Conservation (phyloP, 2,888 invertebrate species). For the Mylabris sibirica region DNA sequence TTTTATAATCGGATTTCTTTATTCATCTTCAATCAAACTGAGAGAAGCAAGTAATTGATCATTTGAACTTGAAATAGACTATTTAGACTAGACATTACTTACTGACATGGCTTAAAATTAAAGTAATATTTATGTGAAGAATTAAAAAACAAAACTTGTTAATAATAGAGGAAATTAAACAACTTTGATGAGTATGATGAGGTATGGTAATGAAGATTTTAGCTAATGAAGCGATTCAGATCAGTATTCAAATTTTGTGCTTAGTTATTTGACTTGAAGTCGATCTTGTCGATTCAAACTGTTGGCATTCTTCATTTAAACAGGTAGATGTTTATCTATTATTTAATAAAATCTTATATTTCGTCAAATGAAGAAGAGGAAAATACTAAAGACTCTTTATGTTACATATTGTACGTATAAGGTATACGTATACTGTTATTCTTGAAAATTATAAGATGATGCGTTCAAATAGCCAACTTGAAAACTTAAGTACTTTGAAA, state of each 20-base stretch:
- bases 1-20: not conserved
- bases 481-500: conserved; percentile 41
- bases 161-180: not conserved
- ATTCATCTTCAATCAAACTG: not conserved
- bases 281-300: not conserved
- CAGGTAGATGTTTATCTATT: not conserved
- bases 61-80: not conserved
- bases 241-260: not conserved
- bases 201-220: not conserved
- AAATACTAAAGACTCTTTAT: not conserved
- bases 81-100: not conserved
- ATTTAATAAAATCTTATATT: not conserved
- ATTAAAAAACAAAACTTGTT: not conserved
- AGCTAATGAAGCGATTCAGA: not conserved
- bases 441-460: conserved; percentile 32
- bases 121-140: not conserved
- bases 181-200: not conserved
- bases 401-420: conserved; percentile 23
- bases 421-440: conserved; percentile 31
- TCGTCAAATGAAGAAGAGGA: not conserved
- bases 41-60: not conserved
- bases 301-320: too few species aligned
- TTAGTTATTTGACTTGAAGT: not conserved
- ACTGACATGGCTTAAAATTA: not conserved
- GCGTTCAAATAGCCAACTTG: conserved; percentile 34